Conservation (phyloP, 2,113 vertebrate species). For the Oophaga pumilio region DNA sequence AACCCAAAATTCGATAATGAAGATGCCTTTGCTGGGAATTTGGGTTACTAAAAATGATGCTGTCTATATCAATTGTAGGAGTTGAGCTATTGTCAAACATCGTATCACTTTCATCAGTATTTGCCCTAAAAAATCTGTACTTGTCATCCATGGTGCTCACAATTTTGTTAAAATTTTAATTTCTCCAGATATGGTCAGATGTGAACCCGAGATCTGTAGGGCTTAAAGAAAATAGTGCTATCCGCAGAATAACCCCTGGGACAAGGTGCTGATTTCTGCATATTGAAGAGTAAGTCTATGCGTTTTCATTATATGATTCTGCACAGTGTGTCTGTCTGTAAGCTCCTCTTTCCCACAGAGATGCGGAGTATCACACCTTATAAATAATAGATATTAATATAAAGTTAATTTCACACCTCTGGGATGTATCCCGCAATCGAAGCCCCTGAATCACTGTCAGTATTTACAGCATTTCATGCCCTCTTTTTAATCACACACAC, state of each 20-base stretch:
- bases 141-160: too few species aligned
- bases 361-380: background rate
- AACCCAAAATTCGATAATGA: too few species aligned
- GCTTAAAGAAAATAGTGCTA: background rate
- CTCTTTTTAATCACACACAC: background rate
- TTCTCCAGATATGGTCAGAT: background rate
- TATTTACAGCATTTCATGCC: background rate
- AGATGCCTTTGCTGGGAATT: too few species aligned
- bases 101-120: too few species aligned
- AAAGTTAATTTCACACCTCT: constrained; percentile 24
- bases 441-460: constrained; percentile 2
- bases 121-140: too few species aligned
- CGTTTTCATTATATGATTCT: background rate
- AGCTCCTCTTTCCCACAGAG: too few species aligned
- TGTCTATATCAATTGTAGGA: too few species aligned
- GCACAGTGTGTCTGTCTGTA: background rate
- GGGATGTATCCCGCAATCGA: background rate
- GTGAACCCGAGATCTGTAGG: background rate
- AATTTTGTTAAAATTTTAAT: too few species aligned
- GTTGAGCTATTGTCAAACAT: too few species aligned
- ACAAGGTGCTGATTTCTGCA: background rate
- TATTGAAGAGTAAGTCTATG: background rate
- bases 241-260: background rate
- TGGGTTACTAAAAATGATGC: too few species aligned
- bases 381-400: constrained; percentile 9